Conservation (phyloP, 2,113 vertebrate genomes). For the Micronycteris hirsuta region DNA sequence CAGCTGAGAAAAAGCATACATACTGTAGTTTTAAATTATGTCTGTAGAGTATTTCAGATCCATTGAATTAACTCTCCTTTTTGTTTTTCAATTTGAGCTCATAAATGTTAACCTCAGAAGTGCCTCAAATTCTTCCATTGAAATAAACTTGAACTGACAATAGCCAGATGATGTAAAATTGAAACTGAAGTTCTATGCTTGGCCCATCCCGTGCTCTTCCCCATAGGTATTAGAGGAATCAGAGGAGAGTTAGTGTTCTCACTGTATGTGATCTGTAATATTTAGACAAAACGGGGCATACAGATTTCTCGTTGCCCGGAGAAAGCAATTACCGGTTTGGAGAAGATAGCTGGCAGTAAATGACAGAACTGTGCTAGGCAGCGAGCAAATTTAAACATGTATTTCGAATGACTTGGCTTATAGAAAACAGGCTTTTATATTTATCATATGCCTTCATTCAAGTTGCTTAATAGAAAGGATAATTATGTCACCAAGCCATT, state of each 20-base stretch:
- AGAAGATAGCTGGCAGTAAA: constrained; percentile 31
- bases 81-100: constrained; percentile 41
- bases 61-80: constrained; percentile 51
- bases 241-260: constrained; percentile 41
- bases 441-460: constrained; percentile 58
- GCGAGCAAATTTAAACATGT: constrained; percentile 41
- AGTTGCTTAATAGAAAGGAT: constrained; percentile 40
- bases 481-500: constrained; percentile 1
- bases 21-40: constrained; percentile 63
- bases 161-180: constrained; percentile 70
- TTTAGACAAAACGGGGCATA: constrained; percentile 59
- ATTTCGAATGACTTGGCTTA: constrained; percentile 57
- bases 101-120: constrained; percentile 71
- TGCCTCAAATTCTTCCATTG: constrained; percentile 66
- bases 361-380: constrained; percentile 52
- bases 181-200: constrained; percentile 65
- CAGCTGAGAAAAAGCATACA: constrained; percentile 67
- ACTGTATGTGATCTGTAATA: constrained; percentile 49
- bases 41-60: constrained; percentile 64
- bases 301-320: constrained; percentile 65
- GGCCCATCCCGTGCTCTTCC: constrained; percentile 51
- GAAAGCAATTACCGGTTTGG: constrained; percentile 58
- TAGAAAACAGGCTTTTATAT: constrained; percentile 53
- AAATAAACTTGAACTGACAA: constrained; percentile 72
- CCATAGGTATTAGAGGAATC: constrained; percentile 49